Evolutionary conservation across 2,888 invertebrate species (phyloP).

Genomic region (Ectobius pallidus): DNA sequence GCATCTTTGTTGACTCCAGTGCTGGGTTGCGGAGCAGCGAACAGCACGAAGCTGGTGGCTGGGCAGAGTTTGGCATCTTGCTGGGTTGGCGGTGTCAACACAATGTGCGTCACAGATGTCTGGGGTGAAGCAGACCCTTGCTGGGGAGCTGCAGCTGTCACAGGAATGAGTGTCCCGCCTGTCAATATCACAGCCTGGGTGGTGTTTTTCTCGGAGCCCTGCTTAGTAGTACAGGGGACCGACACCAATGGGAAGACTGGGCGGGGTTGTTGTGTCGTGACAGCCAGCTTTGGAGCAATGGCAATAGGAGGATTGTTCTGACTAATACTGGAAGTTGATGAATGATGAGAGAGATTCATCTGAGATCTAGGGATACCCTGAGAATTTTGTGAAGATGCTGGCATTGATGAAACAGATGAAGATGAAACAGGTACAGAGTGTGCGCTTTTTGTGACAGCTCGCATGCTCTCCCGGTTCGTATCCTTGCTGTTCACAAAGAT

Average conservation of each 20-base stretch:
- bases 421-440: conserved; percentile 35
- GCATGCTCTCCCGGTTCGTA: conserved; percentile 57
- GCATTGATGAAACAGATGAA: conserved; percentile 17
- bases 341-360: conserved; percentile 35
- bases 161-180: conserved; percentile 47
- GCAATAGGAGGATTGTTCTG: conserved; percentile 44
- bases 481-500: conserved; percentile 68
- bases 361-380: conserved; percentile 38
- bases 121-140: conserved; percentile 43
- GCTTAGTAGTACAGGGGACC: conserved; percentile 35
- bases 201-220: conserved; percentile 21
- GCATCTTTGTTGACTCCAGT: conserved; percentile 24
- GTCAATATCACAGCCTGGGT: conserved; percentile 46
- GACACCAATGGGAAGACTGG: conserved; percentile 45
- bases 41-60: conserved; percentile 36
- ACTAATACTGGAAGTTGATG: conserved; percentile 44
- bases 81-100: conserved; percentile 49
- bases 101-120: conserved; percentile 50
- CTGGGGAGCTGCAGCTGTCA: conserved; percentile 52
- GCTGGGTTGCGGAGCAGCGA: conserved; percentile 33
- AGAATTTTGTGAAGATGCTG: conserved; percentile 46
- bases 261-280: conserved; percentile 12
- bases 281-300: conserved; percentile 47
- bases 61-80: conserved; percentile 42
- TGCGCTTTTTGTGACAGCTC: conserved; percentile 51